These are phyloP conservation scores for Hycleus cichorii DNA, from an alignment of 1,140 invertebrate genomes.

Conservation along the genomic window DNA sequence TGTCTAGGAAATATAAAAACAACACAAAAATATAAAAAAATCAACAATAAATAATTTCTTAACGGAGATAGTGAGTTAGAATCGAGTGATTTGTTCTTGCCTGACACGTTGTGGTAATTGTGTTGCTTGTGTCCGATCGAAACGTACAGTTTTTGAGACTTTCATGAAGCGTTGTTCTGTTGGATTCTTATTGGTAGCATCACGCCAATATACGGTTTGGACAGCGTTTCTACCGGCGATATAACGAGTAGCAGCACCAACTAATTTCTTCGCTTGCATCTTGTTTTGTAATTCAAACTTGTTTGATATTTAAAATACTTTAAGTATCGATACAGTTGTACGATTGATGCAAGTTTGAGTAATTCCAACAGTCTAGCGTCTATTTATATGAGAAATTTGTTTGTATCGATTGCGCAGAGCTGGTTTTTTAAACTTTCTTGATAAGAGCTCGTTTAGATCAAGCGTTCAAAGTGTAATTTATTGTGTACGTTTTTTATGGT, in stretches of 20 bases:
- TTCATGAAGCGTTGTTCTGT: constrained; percentile 25
- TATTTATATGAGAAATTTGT: no score
- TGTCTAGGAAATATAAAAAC: no score
- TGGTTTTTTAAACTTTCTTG: no score
- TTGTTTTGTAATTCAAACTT: background rate
- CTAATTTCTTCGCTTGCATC: constrained; percentile 21
- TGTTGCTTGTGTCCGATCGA: constrained; percentile 12
- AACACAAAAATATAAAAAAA: background rate
- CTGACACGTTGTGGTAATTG: background rate
- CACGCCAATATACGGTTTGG: constrained; percentile 64
- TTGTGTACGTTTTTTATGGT: no score
- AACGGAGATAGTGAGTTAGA: background rate
- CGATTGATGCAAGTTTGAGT: no score
- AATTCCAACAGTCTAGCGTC: no score
- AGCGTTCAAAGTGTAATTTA: no score
- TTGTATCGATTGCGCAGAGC: no score
- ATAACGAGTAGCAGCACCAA: constrained; percentile 57
- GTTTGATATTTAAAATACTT: no score
- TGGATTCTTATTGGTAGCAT: constrained; percentile 23
- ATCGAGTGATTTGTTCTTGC: constrained; percentile 7
- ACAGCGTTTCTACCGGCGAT: constrained; percentile 61
- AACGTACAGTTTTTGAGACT: constrained; percentile 25
- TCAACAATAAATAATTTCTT: background rate
- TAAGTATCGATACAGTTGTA: no score
- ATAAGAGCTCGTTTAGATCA: no score